phyloP scores from a whole-genome alignment of 1,140 invertebrate species.

The Drosophila bocqueti region DNA sequence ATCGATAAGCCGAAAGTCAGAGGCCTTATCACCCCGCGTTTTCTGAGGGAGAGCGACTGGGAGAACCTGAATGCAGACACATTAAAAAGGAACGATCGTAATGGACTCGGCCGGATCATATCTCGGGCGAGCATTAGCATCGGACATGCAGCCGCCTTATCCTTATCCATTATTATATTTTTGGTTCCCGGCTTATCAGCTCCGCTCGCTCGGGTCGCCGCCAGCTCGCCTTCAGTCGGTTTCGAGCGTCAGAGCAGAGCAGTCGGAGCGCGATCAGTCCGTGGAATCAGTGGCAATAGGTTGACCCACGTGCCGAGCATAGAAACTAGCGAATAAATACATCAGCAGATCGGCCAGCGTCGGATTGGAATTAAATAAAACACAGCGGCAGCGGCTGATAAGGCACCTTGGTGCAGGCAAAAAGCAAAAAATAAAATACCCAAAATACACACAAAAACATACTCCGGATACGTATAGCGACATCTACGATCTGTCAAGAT shows the following conservation, averaged over 20 bases:
- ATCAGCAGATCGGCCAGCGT: conserved; percentile 40
- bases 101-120: conserved; percentile 22
- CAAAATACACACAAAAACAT: conserved; percentile 8
- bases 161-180: conserved; percentile 45
- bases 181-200: conserved; percentile 48
- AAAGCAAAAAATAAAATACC: conserved; percentile 6
- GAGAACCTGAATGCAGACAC: conserved; percentile 39
- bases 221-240: conserved; percentile 45
- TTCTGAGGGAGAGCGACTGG: not conserved
- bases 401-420: conserved; percentile 27
- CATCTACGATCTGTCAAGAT: conserved; percentile 40
- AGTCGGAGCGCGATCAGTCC: conserved; percentile 34
- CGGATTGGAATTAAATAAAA: conserved; percentile 38
- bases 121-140: conserved; percentile 49
- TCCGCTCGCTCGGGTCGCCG: conserved; percentile 15
- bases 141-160: conserved; percentile 15
- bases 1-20: conserved; percentile 65
- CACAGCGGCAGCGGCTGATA: conserved; percentile 29
- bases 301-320: conserved; percentile 46
- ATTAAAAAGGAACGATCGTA: conserved; percentile 28
- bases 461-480: conserved; percentile 10
- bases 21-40: conserved; percentile 44
- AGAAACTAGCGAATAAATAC: conserved; percentile 49
- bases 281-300: conserved; percentile 4
- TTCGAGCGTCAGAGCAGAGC: conserved; percentile 46